Base-by-base conservation (phyloP, 30 jellyfish, hydroid and myxozoan genomes). In the Cassiopea andromeda region DNA sequence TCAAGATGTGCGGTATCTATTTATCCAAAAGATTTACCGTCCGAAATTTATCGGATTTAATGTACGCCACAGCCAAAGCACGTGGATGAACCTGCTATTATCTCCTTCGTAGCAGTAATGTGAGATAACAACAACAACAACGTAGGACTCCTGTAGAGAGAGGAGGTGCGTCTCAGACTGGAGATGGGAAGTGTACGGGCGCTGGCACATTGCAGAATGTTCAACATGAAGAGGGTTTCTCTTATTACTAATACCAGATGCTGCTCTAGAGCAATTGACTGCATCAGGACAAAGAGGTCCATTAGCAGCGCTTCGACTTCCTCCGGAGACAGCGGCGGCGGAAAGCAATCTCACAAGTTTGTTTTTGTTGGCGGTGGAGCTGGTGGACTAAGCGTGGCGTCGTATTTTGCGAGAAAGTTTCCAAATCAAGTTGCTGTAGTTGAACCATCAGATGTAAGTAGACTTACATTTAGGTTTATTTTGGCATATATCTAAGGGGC, bases 281-380 rank as follows among this genome's bases (percentile, higher is more conserved):
- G 64, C 64, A 54, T 54, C 64, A 54, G 12, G 12, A 27, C 27
- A 64, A 14, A 17, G 27, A 16, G 73, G 73, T 9, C 19, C 73
- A 2, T 64, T 14, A 64, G 73, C 73, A 64, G 27, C 15, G 2
- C 43, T 64, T 64, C 43, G 73, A 7, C 73, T 16, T 17, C 73
- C 64, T 10, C 7, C 64, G 38, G 38, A 27, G 12, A 54, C 12
- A 3, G 7, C 12, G 64, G 12, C 19, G 75, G 46, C 19, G 15
- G 46, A 17, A 69, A 83, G 48, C 83, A 73, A 44, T 84, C 98
- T 0, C 85, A 86, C 86, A 91, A 91, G 67, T 90, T 90, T 78
- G 98, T 91, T 7, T 98, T 95, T n/a, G 89, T 91, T 48, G 99
- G 99, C 18, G 99, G 99, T 50, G 99, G 99, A 2, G 93, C 99